Evolutionary conservation across 2,797 vertebrate species (phyloP).

Genomic region (Erithacus rubecula): DNA sequence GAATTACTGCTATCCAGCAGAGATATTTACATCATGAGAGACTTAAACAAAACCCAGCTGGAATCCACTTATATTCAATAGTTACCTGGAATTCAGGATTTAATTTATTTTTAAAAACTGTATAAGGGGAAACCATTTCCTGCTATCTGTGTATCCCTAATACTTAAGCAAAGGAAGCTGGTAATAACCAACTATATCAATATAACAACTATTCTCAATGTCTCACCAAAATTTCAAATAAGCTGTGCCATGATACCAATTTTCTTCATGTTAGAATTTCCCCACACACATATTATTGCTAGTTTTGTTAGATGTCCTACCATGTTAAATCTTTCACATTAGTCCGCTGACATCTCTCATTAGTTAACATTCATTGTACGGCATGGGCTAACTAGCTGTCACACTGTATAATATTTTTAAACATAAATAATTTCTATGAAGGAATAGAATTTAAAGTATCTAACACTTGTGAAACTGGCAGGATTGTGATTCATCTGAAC

Average conservation of each 20-base stretch:
- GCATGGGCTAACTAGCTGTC: background rate
- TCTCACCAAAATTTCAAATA: background rate
- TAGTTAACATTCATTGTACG: background rate
- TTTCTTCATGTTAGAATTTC: background rate
- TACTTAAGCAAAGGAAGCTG: background rate
- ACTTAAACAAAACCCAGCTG: background rate
- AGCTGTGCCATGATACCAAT: background rate
- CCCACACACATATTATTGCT: background rate
- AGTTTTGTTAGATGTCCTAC: background rate
- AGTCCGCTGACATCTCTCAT: background rate
- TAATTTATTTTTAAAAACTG: background rate
- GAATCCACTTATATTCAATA: background rate
- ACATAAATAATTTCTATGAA: background rate
- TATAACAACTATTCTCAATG: background rate
- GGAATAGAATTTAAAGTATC: background rate
- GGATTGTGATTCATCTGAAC: background rate
- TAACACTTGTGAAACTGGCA: background rate
- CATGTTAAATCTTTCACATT: background rate
- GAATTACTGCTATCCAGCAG: background rate
- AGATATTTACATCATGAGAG: background rate
- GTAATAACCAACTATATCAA: background rate
- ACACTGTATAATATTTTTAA: background rate
- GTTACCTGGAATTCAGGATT: background rate
- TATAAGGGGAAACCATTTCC: background rate
- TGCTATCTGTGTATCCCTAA: background rate